Evolutionary conservation across 2,797 vertebrate species (phyloP).

Genomic region (Falco novaeseelandiae): DNA sequence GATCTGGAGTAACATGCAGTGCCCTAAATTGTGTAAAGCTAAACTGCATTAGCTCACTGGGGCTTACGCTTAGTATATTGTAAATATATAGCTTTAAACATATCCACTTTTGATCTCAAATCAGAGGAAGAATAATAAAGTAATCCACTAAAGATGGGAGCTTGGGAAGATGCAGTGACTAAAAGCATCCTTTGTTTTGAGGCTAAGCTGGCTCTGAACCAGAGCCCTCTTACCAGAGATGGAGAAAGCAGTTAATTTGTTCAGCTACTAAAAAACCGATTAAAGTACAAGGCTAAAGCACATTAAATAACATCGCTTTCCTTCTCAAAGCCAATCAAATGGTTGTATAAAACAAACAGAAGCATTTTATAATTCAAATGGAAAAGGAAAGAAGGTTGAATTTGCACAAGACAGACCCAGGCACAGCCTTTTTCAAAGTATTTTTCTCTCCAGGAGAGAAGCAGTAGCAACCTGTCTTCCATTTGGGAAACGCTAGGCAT

Average conservation of each 20-base stretch:
- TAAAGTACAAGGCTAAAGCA: slow-evolving; percentile 47
- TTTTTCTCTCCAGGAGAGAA: slow-evolving; percentile 23
- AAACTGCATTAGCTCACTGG: neutral
- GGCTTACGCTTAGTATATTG: neutral
- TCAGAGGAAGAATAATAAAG: neutral
- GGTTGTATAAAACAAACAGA: slow-evolving; percentile 31
- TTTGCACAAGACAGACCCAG: neutral
- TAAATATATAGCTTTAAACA: neutral
- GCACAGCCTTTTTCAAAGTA: neutral
- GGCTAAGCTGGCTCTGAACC: slow-evolving; percentile 20
- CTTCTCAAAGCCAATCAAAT: slow-evolving; percentile 33
- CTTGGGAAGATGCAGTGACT: neutral
- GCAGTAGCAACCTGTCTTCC: neutral
- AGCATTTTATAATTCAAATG: slow-evolving; percentile 27
- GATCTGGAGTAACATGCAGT: neutral
- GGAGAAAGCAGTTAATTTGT: slow-evolving; percentile 55
- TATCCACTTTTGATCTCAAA: neutral
- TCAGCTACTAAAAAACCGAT: slow-evolving; percentile 57
- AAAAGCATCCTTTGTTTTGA: slow-evolving; percentile 37
- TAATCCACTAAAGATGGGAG: neutral
- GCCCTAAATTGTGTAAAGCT: slow-evolving; percentile 14
- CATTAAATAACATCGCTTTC: slow-evolving; percentile 42
- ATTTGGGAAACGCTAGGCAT: neutral
- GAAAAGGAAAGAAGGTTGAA: neutral
- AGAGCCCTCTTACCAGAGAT: slow-evolving; percentile 6